Conservation (phyloP, 2,113 vertebrate genomes). For the Acrocephalus kingi region DNA sequence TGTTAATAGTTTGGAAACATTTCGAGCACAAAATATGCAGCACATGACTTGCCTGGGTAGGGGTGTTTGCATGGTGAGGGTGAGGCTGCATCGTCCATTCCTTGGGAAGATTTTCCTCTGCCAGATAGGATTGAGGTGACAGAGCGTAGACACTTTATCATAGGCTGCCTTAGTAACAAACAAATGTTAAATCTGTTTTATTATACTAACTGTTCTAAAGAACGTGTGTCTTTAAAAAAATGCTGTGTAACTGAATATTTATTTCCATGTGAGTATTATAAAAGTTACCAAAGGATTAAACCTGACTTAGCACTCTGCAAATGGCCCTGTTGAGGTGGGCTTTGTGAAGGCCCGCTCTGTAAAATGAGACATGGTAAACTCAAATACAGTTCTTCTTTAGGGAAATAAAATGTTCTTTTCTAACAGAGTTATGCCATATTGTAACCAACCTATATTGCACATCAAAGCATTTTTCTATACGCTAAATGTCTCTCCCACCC, state of each 20-base stretch:
- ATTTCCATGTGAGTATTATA: conserved; percentile 83
- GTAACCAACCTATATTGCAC: conserved; percentile 64
- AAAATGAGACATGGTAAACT: conserved; percentile 50
- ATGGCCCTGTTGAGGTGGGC: conserved; percentile 55
- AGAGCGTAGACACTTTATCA: conserved; percentile 74
- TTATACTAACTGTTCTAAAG: conserved; percentile 74
- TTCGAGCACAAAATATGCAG: conserved; percentile 73
- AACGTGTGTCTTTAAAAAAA: conserved; percentile 68
- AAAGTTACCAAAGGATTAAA: conserved; percentile 88
- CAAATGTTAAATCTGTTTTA: conserved; percentile 70
- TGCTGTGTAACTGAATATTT: conserved; percentile 78
- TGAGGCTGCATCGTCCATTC: conserved; percentile 42
- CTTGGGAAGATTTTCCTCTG: conserved; percentile 60
- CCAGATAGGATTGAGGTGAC: conserved; percentile 62
- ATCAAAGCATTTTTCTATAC: conserved; percentile 75
- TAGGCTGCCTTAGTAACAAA: conserved; percentile 80
- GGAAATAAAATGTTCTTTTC: conserved; percentile 75
- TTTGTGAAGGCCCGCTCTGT: conserved; percentile 57
- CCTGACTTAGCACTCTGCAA: conserved; percentile 68
- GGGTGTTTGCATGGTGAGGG: conserved; percentile 67
- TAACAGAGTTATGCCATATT: conserved; percentile 75
- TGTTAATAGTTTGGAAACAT: conserved; percentile 61
- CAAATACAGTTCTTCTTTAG: conserved; percentile 70
- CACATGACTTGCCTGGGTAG: conserved; percentile 60
- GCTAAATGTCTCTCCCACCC: conserved; percentile 73